Percentiles rank a stretch among this genome's conserved stretches.
Conservation (phyloP, 2,888 invertebrate species). For the Heteropelma amictum region DNA sequence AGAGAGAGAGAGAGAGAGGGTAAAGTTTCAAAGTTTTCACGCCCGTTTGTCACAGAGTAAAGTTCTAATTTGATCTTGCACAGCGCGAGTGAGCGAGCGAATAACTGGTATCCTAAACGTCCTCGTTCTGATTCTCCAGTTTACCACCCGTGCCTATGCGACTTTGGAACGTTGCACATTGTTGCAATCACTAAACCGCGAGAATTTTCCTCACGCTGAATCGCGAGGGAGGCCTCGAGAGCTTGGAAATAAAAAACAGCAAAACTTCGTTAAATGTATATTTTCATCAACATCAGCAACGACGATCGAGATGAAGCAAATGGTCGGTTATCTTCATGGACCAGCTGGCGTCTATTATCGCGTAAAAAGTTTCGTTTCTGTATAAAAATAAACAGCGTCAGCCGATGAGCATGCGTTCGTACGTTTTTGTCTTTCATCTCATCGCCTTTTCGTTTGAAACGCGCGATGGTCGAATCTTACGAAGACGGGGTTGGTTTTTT, state of each 20-base stretch:
- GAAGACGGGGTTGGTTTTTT: no score
- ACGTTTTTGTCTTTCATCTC: no score
- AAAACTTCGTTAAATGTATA: no score
- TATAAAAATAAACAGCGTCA: no score
- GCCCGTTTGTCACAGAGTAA: conserved; percentile 44
- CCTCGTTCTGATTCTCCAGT: conserved; percentile 18
- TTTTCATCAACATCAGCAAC: no score
- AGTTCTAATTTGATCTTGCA: conserved; percentile 52
- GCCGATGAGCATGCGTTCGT: no score
- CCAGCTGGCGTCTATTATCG: no score
- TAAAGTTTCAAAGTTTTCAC: conserved; percentile 35
- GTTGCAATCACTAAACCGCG: conserved; percentile 10
- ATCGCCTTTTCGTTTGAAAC: no score
- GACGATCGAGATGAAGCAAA: no score
- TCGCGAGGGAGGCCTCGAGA: not conserved
- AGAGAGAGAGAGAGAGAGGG: not conserved
- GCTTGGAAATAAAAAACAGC: not conserved
- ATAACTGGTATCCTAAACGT: conserved; percentile 22
- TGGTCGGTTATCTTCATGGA: no score
- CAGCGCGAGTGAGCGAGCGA: conserved; percentile 32
- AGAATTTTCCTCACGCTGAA: conserved; percentile 12
- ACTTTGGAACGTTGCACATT: not conserved
- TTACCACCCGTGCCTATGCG: not conserved
- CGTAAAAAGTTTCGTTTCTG: no score
- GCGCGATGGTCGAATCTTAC: no score